A percentile compares a stretch with the other conserved stretches of the same genome.
These are phyloP conservation scores for Podarcis siculus DNA, from an alignment of 2,797 vertebrate species.

Conservation along the genomic window DNA sequence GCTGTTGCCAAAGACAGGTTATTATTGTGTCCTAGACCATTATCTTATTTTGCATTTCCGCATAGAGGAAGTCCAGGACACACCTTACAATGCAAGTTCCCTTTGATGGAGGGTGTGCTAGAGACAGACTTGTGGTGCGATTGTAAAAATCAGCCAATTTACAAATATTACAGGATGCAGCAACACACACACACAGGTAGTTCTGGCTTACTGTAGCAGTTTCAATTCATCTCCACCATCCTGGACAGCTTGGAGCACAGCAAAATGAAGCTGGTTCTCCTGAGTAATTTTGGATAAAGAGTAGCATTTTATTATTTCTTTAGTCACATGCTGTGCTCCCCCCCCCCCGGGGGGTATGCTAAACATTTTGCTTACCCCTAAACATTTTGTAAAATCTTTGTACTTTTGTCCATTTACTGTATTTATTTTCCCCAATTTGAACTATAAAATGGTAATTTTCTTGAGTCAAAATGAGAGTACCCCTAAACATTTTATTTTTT, in stretches of 20 bases:
- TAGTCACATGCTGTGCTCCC: neutral
- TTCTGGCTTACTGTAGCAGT: neutral
- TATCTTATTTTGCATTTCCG: neutral
- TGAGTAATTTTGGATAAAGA: neutral
- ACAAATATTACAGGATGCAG: neutral
- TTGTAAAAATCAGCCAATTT: neutral
- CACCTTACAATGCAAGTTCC: neutral
- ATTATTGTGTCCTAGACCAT: neutral
- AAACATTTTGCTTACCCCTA: too few species aligned
- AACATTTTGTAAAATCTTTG: too few species aligned
- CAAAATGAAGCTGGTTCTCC: neutral
- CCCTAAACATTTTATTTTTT: too few species aligned
- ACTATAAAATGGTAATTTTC: too few species aligned
- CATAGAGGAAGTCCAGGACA: neutral
- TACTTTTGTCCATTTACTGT: too few species aligned
- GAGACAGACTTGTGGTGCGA: neutral
- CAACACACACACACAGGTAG: neutral
- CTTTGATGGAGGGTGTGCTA: neutral
- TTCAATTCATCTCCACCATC: neutral
- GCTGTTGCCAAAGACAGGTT: neutral
- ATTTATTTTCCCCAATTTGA: too few species aligned
- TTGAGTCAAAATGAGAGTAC: too few species aligned
- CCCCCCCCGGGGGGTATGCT: too few species aligned
- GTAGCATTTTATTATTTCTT: neutral
- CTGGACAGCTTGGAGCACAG: neutral